Conservation (phyloP, 2,113 vertebrate genomes). For the Onychostruthus taczanowskii region DNA sequence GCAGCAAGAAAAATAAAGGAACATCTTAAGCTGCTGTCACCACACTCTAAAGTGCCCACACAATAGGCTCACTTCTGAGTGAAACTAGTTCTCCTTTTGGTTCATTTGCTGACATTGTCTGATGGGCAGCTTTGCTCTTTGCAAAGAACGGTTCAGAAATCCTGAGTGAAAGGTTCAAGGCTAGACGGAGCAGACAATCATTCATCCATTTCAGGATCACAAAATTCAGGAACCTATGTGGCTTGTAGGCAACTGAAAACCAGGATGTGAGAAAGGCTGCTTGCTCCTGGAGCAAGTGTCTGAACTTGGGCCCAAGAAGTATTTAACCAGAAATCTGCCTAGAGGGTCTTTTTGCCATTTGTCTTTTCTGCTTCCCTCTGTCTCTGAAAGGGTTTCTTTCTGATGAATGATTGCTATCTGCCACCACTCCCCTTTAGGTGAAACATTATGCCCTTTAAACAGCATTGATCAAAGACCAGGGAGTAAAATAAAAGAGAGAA, state of each 20-base stretch:
- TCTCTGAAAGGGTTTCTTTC: background rate
- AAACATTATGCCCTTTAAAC: background rate
- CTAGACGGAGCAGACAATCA: background rate
- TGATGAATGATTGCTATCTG: background rate
- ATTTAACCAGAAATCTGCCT: slow-evolving; percentile 30
- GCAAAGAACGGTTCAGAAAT: slow-evolving; percentile 12
- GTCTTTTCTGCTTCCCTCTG: background rate
- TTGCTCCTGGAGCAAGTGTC: background rate
- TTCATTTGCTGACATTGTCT: slow-evolving; percentile 57
- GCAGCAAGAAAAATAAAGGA: slow-evolving; percentile 43
- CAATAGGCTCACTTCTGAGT: slow-evolving; percentile 43
- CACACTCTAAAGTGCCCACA: background rate
- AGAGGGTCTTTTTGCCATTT: background rate
- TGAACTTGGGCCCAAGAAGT: background rate
- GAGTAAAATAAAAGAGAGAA: background rate
- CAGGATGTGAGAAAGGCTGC: background rate
- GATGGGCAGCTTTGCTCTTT: slow-evolving; percentile 49
- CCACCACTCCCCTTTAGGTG: background rate
- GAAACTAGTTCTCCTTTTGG: slow-evolving; percentile 46
- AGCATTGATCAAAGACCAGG: background rate
- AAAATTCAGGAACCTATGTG: background rate
- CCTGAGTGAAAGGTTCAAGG: slow-evolving; percentile 39
- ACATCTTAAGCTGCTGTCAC: slow-evolving; percentile 30
- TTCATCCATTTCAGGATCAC: fast-evolving
- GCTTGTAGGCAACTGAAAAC: background rate